These are phyloP conservation scores for Brachionus koreanus DNA, from an alignment of 1,140 invertebrate species.

Conservation along the genomic window DNA sequence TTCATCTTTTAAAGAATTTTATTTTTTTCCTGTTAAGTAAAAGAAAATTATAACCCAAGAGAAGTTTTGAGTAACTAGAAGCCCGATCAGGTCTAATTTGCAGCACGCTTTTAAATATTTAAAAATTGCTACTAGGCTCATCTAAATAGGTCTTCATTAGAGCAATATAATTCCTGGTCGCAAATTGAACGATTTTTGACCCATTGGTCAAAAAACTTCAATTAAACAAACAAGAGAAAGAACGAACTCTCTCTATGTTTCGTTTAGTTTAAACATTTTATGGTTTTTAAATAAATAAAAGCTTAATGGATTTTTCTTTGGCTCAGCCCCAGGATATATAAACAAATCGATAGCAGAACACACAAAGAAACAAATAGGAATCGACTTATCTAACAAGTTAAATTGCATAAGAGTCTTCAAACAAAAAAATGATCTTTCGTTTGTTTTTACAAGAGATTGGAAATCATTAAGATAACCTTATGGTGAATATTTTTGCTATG, in stretches of 20 bases:
- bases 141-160: background rate
- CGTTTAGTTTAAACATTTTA: background rate
- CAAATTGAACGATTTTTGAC: background rate
- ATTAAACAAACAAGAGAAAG: background rate
- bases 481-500: background rate
- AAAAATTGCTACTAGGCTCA: background rate
- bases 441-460: slow-evolving; percentile 30
- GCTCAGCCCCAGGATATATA: background rate
- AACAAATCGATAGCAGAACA: background rate
- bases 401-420: slow-evolving; percentile 24
- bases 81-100: background rate
- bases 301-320: slow-evolving; percentile 29
- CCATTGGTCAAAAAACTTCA: background rate
- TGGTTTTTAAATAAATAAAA: slow-evolving; percentile 33
- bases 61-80: background rate
- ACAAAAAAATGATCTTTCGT: background rate
- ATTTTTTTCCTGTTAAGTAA: background rate
- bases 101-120: slow-evolving; percentile 20
- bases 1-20: background rate
- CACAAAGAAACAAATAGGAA: background rate
- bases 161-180: background rate
- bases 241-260: background rate
- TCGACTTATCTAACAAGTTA: slow-evolving; percentile 24
- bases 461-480: slow-evolving; percentile 37
- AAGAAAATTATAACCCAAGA: background rate